Evolutionary conservation across 2,888 invertebrate species (phyloP), one percentile per base, ranked within the genome.

Genomic region (Leptopilina syphax): DNA sequence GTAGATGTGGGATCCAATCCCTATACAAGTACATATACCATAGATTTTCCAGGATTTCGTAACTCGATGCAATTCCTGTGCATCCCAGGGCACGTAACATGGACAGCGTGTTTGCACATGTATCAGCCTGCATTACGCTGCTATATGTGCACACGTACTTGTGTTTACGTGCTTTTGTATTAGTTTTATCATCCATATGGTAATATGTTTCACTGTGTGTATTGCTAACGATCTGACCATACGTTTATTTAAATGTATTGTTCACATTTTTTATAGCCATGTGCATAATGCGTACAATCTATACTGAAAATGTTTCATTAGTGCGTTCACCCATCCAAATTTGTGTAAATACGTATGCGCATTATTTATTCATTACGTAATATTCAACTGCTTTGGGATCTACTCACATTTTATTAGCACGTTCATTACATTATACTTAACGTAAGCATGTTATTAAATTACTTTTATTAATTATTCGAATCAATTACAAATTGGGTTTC

Each of bases 61-160:
- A 80, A 80, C 78, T 73, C 80, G 80, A 82, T 50, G 83, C 80
- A 79, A 82, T 79, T 47, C 78, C 68, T 65, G 78, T 77, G 78
- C 79, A 77, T 79, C 79, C 70, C 27, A 80, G 63, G 67, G 73
- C 79, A 76, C 50, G 77, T 79, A 76, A 78, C 77, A 78, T 78
- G 77, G 63, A 70, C 70, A 70, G 8, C 24, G 13, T 70, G 70
- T 50, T 70, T 70, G 70, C 70, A 50, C 70, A 47, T 13, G 24
- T 54, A 70, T 27, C 50, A 70, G 50, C 70, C 47, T 27, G 50
- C 70, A 54, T 70, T 50, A 70, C 70, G 27, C 27, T 10, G 54
- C 24, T 70, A 27, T 13, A 50, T 70, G 54, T 54, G 27, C 54
- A 70, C 13, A n/a, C 44, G 6, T 67, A 18, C 47, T 70, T 70